Conservation (phyloP, 2,797 vertebrate species). For the Merluccius polli region DNA sequence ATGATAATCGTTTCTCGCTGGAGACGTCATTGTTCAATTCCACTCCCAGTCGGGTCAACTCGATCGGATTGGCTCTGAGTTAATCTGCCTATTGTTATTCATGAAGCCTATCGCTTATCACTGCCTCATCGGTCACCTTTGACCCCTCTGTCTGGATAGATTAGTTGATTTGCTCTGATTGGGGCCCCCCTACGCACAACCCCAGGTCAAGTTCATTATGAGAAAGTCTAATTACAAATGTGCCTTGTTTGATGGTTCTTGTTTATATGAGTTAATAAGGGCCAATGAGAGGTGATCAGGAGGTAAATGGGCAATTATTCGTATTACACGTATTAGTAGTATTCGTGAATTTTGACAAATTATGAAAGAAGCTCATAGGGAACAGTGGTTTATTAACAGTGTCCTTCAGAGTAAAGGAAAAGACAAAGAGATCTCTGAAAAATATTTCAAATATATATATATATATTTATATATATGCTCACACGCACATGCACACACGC, state of each 20-base stretch:
- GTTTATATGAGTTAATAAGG: slow-evolving; percentile 29
- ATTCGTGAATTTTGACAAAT: slow-evolving; percentile 18
- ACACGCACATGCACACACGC: slow-evolving; percentile 23
- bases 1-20: slow-evolving; percentile 32
- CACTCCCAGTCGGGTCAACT: slow-evolving; percentile 22
- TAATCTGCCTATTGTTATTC: slow-evolving; percentile 72
- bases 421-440: slow-evolving; percentile 12
- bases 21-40: slow-evolving; percentile 61
- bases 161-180: slow-evolving; percentile 66
- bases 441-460: not conserved
- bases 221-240: slow-evolving; percentile 49
- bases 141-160: slow-evolving; percentile 60
- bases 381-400: slow-evolving; percentile 16
- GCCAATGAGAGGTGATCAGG: slow-evolving; percentile 26
- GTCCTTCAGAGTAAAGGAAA: slow-evolving; percentile 16
- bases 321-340: too few species aligned
- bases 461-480: not conserved
- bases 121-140: slow-evolving; percentile 66
- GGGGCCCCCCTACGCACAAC: slow-evolving; percentile 52
- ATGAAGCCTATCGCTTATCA: slow-evolving; percentile 64
- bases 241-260: slow-evolving; percentile 45
- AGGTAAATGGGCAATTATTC: slow-evolving; percentile 22
- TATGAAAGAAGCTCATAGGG: slow-evolving; percentile 14
- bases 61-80: slow-evolving; percentile 42
- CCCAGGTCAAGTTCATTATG: slow-evolving; percentile 68